These are phyloP conservation scores for Rhorus exstirpatorius DNA, from an alignment of 2,888 invertebrate genomes.

Conservation along the genomic window DNA sequence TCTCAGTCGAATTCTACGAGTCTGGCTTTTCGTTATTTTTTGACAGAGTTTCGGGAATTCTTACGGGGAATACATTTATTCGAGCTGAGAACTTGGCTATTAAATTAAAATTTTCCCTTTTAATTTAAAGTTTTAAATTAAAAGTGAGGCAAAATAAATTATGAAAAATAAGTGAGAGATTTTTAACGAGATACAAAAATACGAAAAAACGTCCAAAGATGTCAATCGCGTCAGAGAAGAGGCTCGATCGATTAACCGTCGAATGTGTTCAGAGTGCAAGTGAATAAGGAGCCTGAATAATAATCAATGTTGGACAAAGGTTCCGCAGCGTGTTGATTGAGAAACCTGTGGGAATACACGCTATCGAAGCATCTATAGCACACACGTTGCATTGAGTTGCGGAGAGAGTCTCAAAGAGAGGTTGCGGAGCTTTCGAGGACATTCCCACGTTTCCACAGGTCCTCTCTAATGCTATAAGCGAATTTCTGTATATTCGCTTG, in stretches of 20 bases:
- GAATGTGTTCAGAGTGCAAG: constrained; percentile 26
- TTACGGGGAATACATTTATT: too few relatives aligned
- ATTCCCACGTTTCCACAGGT: constrained; percentile 23
- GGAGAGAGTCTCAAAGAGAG: not conserved
- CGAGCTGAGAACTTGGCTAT: too few relatives aligned
- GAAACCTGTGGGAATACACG: constrained; percentile 45
- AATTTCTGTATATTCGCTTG: not conserved
- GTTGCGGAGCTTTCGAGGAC: constrained; percentile 31
- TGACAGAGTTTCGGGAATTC: too few relatives aligned
- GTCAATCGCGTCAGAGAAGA: not conserved
- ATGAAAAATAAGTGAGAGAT: too few relatives aligned
- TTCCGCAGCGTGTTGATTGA: constrained; percentile 44
- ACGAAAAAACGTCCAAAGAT: not conserved
- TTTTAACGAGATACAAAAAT: too few relatives aligned
- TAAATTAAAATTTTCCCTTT: too few relatives aligned
- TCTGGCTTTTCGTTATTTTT: too few relatives aligned
- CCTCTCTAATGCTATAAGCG: not conserved
- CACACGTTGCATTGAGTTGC: constrained; percentile 6
- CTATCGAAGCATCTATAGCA: constrained; percentile 2
- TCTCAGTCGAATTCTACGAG: too few relatives aligned
- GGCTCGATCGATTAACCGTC: not conserved
- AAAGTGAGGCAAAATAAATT: too few relatives aligned
- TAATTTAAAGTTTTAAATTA: too few relatives aligned
- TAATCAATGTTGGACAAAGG: constrained; percentile 33
- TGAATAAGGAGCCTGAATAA: constrained; percentile 31